phyloP scores from a whole-genome alignment of 1,140 invertebrate genomes.

The Aphis craccivora region DNA sequence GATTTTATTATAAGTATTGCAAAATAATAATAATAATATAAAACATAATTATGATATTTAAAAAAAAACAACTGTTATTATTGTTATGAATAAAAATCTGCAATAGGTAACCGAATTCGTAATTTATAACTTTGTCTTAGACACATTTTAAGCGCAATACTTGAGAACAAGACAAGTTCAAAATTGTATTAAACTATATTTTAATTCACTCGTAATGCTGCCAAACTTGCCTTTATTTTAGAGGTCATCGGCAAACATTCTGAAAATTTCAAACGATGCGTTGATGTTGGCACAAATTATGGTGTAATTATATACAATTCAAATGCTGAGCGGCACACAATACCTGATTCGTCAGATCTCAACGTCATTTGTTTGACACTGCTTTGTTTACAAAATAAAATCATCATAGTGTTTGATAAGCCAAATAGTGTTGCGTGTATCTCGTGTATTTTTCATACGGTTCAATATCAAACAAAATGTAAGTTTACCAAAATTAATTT shows the following conservation, averaged over 20 bases:
- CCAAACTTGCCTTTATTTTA: fast-evolving
- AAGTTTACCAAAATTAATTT: not conserved
- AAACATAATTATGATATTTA: not conserved
- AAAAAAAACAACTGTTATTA: not conserved
- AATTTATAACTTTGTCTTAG: not conserved
- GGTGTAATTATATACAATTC: not conserved
- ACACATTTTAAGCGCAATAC: not conserved
- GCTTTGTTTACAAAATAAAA: not conserved
- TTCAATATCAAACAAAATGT: not conserved
- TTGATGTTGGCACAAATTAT: not conserved
- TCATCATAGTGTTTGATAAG: too few relatives aligned
- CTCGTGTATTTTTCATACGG: not conserved
- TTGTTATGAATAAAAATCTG: too few relatives aligned
- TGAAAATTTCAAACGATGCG: not conserved
- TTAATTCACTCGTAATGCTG: not conserved
- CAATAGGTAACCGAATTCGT: not conserved
- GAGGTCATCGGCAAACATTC: not conserved
- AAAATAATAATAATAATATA: too few relatives aligned
- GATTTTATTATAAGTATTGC: too few relatives aligned
- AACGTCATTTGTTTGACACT: not conserved
- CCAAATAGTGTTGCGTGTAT: too few relatives aligned
- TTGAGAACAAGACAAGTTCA: not conserved
- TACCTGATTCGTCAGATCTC: not conserved
- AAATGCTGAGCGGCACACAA: not conserved
- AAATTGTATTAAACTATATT: not conserved